Evolutionary conservation across 2,888 invertebrate genomes (phyloP).

Genomic region (Acronicta alni): DNA sequence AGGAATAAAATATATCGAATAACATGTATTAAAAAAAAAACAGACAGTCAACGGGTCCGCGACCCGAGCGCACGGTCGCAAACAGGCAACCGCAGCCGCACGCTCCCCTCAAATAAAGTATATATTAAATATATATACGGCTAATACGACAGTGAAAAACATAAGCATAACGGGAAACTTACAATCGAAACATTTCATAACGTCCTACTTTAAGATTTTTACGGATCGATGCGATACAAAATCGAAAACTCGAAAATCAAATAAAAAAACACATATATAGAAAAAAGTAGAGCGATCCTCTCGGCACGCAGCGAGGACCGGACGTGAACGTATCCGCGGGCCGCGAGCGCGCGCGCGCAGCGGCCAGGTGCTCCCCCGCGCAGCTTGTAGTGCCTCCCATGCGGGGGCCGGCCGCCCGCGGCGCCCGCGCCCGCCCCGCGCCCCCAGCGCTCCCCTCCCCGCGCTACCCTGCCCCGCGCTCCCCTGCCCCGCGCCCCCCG

Average conservation of each 20-base stretch:
- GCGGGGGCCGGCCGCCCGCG: slow-evolving; percentile 72
- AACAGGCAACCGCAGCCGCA: slow-evolving; percentile 88
- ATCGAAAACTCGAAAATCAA: slow-evolving; percentile 89
- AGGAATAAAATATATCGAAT: slow-evolving; percentile 94
- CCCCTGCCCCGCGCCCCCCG: slow-evolving; percentile 95
- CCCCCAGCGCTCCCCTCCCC: slow-evolving; percentile 93
- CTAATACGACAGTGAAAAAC: slow-evolving; percentile 84
- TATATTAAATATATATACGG: slow-evolving; percentile 86
- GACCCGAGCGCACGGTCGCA: slow-evolving; percentile 82
- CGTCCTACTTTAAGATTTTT: slow-evolving; percentile 90
- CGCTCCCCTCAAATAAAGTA: slow-evolving; percentile 79
- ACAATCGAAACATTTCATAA: slow-evolving; percentile 89
- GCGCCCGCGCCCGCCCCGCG: slow-evolving; percentile 91
- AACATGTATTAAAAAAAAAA: slow-evolving; percentile 90
- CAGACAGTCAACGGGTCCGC: slow-evolving; percentile 83
- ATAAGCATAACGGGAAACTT: slow-evolving; percentile 90
- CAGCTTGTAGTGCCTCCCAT: slow-evolving; percentile 85
- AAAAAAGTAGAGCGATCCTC: slow-evolving; percentile 82
- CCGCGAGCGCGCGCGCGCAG: slow-evolving; percentile 66
- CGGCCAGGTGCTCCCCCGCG: slow-evolving; percentile 79
- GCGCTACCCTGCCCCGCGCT: slow-evolving; percentile 92
- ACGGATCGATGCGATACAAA: slow-evolving; percentile 89
- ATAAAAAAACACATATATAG: slow-evolving; percentile 88
- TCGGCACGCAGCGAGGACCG: slow-evolving; percentile 76
- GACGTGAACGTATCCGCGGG: slow-evolving; percentile 80